These are phyloP conservation scores for Onychorhynchus coronatus DNA, from an alignment of 2,113 vertebrate genomes.

Conservation along the genomic window DNA sequence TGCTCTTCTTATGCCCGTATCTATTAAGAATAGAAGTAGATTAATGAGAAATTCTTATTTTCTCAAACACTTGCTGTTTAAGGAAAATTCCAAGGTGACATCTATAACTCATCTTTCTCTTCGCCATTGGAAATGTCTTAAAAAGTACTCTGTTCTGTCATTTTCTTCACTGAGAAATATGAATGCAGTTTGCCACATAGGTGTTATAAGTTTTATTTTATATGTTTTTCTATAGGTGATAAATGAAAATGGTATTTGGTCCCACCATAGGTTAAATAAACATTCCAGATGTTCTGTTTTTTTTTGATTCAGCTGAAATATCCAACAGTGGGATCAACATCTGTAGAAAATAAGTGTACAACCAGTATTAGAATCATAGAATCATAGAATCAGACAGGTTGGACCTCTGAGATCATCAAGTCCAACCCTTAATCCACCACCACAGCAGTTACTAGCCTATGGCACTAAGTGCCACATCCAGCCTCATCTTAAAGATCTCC, in stretches of 20 bases:
- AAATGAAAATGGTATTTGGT: background rate
- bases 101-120: background rate
- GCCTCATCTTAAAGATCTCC: too few species aligned
- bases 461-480: too few species aligned
- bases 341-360: background rate
- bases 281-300: background rate
- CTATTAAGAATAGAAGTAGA: background rate
- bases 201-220: background rate
- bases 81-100: background rate
- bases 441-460: too few species aligned
- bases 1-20: background rate
- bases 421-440: too few species aligned
- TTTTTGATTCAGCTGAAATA: background rate
- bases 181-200: background rate
- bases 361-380: background rate
- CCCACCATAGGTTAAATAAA: background rate
- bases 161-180: background rate
- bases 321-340: background rate
- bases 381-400: too few species aligned
- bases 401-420: too few species aligned
- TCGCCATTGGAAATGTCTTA: background rate
- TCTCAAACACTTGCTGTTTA: background rate
- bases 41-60: background rate
- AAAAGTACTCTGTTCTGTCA: background rate
- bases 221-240: background rate